Conservation (phyloP, 2,888 invertebrate genomes). For the Euproctis similis region DNA sequence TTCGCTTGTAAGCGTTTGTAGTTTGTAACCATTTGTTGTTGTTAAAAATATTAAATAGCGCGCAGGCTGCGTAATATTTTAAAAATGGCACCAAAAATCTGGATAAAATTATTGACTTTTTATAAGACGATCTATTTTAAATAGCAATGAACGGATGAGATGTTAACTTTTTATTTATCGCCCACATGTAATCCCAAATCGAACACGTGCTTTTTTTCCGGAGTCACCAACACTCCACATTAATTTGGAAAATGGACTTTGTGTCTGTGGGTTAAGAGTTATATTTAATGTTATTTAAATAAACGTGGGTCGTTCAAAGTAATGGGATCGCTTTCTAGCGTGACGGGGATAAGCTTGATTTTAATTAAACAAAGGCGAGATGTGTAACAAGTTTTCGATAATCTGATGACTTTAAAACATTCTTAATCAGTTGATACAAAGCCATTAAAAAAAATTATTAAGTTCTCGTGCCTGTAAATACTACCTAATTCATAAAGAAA, state of each 20-base stretch:
- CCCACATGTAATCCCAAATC: constrained; percentile 70
- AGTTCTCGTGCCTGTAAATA: too few relatives aligned
- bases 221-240: constrained; percentile 35
- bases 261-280: constrained; percentile 22
- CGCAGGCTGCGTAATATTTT: too few relatives aligned
- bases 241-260: constrained; percentile 28
- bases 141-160: constrained; percentile 30
- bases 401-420: constrained; percentile 16
- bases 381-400: constrained; percentile 28
- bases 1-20: too few relatives aligned
- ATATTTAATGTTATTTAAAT: constrained; percentile 20
- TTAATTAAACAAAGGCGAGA: constrained; percentile 61
- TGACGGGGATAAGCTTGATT: constrained; percentile 66
- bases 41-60: too few relatives aligned
- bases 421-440: too few relatives aligned
- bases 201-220: constrained; percentile 75
- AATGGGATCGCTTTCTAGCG: constrained; percentile 60
- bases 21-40: too few relatives aligned
- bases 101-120: too few relatives aligned
- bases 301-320: constrained; percentile 51
- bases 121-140: too few relatives aligned
- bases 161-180: constrained; percentile 68
- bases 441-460: too few relatives aligned
- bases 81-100: too few relatives aligned
- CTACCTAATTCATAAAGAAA: too few relatives aligned